These are phyloP conservation scores for Urocyon cinereoargenteus DNA, from an alignment of 2,797 vertebrate species.

Conservation along the genomic window DNA sequence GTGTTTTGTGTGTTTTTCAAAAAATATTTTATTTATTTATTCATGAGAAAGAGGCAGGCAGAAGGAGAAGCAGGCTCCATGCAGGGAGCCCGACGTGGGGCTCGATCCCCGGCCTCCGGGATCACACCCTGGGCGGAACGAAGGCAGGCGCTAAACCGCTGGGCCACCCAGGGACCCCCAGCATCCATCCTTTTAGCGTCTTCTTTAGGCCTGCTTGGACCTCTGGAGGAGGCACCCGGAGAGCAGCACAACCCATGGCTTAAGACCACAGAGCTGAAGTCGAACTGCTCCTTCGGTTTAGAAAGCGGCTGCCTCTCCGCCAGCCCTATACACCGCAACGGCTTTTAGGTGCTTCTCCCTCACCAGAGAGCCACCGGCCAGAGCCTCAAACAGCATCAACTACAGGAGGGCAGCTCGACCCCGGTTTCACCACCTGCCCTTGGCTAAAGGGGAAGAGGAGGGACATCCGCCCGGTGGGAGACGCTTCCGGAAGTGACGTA, in stretches of 20 bases:
- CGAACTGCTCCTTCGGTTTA: neutral
- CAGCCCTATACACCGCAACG: neutral
- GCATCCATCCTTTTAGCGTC: neutral
- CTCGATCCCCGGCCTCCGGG: no score
- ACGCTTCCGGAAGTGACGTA: slow-evolving; percentile 91
- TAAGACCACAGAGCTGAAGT: neutral
- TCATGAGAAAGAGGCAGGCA: no score
- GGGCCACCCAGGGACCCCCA: no score
- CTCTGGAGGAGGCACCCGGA: neutral
- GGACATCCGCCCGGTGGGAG: slow-evolving; percentile 69
- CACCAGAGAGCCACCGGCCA: neutral
- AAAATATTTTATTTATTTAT: no score
- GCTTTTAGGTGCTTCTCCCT: neutral
- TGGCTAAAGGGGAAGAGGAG: fast-evolving
- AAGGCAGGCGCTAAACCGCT: no score
- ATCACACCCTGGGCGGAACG: no score
- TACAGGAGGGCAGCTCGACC: fast-evolving
- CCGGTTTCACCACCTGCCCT: neutral
- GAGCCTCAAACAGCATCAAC: fast-evolving
- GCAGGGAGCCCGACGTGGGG: no score
- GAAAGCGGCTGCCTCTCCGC: neutral
- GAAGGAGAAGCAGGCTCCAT: no score
- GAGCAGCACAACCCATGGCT: neutral
- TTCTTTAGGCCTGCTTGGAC: fast-evolving
- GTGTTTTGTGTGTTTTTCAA: no score